Percentiles rank a stretch among this genome's conserved stretches.
phyloP scores from a whole-genome alignment of 2,888 invertebrate species.

The Cancer borealis region DNA sequence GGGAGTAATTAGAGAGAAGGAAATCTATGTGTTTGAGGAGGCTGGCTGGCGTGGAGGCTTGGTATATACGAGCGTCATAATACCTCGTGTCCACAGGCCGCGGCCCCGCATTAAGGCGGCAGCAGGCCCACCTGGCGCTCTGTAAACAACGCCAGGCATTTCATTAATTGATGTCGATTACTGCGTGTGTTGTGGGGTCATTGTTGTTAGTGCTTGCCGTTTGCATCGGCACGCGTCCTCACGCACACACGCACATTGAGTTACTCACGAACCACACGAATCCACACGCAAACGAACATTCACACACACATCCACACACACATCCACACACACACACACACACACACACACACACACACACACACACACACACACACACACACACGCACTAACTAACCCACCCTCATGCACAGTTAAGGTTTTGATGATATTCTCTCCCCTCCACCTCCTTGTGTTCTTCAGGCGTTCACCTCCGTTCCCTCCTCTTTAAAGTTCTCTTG shows the following conservation, averaged over 20 bases:
- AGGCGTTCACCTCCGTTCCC: too few relatives aligned
- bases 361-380: constrained; percentile 20
- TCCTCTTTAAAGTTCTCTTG: too few relatives aligned
- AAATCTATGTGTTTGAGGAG: background rate
- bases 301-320: constrained; percentile 32
- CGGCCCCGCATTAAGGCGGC: constrained; percentile 6
- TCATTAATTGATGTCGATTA: background rate
- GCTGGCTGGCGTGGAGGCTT: background rate
- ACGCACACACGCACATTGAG: background rate
- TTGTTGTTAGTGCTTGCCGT: background rate
- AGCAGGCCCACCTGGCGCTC: background rate
- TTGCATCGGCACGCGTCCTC: constrained; percentile 31
- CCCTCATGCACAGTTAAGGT: too few relatives aligned
- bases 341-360: too few relatives aligned
- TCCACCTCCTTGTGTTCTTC: too few relatives aligned
- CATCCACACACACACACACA: background rate
- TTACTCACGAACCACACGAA: background rate
- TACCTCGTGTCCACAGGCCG: constrained; percentile 11
- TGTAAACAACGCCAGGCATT: constrained; percentile 13
- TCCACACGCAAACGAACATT: background rate
- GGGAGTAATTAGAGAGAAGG: background rate
- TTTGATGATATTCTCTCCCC: too few relatives aligned
- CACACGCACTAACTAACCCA: too few relatives aligned
- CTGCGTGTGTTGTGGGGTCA: background rate
- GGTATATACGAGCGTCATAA: background rate